Evolutionary conservation across 2,797 vertebrate species (phyloP).

Genomic region (Spinus olivaceus): DNA sequence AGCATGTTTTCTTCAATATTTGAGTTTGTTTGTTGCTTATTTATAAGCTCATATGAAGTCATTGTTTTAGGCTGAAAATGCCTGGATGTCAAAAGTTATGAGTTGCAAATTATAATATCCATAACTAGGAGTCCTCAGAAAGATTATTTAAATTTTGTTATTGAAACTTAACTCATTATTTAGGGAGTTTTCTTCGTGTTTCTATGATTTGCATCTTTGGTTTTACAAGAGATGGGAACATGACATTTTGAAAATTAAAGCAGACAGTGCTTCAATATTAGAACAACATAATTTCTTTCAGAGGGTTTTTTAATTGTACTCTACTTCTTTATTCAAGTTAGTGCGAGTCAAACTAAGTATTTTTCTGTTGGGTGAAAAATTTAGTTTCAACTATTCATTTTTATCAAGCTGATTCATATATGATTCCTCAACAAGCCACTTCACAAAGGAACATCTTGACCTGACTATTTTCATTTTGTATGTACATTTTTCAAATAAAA

Average conservation of each 20-base stretch:
- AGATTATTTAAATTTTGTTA: background rate
- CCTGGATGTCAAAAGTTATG: background rate
- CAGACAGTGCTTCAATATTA: background rate
- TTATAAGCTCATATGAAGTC: constrained; percentile 11
- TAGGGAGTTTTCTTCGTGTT: background rate
- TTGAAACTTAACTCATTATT: background rate
- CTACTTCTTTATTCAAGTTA: background rate
- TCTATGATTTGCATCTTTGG: background rate
- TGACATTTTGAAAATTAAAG: background rate
- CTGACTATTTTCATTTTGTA: background rate
- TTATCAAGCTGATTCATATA: background rate
- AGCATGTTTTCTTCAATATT: constrained; percentile 66
- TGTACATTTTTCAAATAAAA: background rate
- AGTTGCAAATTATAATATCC: background rate
- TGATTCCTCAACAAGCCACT: background rate
- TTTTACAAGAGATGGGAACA: background rate
- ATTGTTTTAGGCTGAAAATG: background rate
- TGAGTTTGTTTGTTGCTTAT: constrained; percentile 62
- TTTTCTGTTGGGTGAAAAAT: background rate
- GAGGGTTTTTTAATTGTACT: background rate
- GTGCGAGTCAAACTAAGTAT: background rate
- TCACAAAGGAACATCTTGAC: background rate
- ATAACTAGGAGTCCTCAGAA: background rate
- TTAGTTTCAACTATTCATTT: background rate
- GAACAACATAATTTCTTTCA: background rate